These are phyloP conservation scores for Montipora capitata DNA, from an alignment of 92 coral and sea anemone genomes.

Conservation along the genomic window DNA sequence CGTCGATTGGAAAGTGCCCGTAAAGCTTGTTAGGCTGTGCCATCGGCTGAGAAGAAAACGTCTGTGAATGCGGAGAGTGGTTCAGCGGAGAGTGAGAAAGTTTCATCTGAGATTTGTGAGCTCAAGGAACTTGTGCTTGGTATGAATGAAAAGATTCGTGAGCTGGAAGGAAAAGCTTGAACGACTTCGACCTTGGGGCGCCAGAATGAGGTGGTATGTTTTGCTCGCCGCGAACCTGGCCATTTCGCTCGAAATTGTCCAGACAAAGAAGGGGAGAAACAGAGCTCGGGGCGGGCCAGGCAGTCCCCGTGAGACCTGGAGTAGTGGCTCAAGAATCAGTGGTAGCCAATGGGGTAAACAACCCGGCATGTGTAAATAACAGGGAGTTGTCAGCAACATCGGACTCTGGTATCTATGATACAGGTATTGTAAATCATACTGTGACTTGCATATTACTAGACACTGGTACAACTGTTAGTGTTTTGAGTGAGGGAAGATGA, in stretches of 20 bases:
- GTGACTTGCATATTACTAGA: conserved; percentile 48
- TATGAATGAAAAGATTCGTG: conserved; percentile 61
- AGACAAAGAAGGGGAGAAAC: conserved; percentile 28
- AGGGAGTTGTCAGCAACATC: background rate
- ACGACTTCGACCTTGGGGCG: conserved; percentile 4
- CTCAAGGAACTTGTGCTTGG: conserved; percentile 60
- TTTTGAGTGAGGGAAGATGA: conserved; percentile 51
- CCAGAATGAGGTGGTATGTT: conserved; percentile 21
- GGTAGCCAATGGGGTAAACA: background rate
- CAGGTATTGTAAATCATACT: conserved; percentile 57
- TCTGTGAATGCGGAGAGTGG: conserved; percentile 25
- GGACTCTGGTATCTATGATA: conserved; percentile 39
- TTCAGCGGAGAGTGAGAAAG: conserved; percentile 15
- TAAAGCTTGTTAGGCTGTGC: conserved; percentile 38
- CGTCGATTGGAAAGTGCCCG: conserved; percentile 57
- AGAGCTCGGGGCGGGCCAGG: conserved; percentile 62
- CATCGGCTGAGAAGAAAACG: conserved; percentile 14
- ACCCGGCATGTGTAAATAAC: background rate
- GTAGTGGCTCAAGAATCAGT: background rate
- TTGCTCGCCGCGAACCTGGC: conserved; percentile 32
- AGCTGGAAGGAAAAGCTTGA: conserved; percentile 42
- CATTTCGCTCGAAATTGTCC: conserved; percentile 51
- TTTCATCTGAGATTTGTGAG: conserved; percentile 53
- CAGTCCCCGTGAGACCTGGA: conserved; percentile 29
- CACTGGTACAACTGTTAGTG: conserved; percentile 67